Evolutionary conservation across 1,140 invertebrate species (phyloP).

Genomic region (Pseudoatta argentina): DNA sequence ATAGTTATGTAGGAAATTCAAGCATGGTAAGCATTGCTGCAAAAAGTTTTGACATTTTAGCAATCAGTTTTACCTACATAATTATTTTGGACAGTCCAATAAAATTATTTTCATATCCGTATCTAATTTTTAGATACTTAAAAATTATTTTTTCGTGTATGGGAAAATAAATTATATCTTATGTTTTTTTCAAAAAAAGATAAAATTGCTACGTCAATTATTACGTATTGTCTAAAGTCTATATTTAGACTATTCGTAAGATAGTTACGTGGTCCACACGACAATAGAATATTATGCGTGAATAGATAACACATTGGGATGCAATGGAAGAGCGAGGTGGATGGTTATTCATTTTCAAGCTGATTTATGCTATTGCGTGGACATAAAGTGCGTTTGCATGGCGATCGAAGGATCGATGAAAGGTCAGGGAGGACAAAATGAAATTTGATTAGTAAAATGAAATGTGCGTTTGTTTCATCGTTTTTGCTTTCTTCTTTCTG

Average conservation of each 20-base stretch:
- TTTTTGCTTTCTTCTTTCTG: not conserved
- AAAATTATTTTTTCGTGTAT: too few relatives aligned
- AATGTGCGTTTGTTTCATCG: slow-evolving; percentile 37
- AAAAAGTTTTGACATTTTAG: too few relatives aligned
- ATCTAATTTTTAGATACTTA: too few relatives aligned
- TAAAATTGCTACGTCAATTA: not conserved
- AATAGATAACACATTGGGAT: slow-evolving; percentile 24
- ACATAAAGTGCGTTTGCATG: slow-evolving; percentile 78
- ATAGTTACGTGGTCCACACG: not conserved
- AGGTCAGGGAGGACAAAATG: slow-evolving; percentile 19
- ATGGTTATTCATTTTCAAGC: slow-evolving; percentile 69
- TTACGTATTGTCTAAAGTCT: not conserved
- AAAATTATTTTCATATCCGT: too few relatives aligned
- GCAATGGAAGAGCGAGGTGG: slow-evolving; percentile 52
- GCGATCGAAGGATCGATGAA: slow-evolving; percentile 66
- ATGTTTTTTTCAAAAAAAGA: not conserved
- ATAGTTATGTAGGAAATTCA: too few relatives aligned
- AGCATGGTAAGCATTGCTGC: too few relatives aligned
- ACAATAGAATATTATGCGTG: slow-evolving; percentile 1
- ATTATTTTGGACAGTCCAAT: too few relatives aligned
- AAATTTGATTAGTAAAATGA: not conserved
- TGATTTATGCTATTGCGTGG: slow-evolving; percentile 78
- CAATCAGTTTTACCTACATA: too few relatives aligned
- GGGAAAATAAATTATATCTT: not conserved
- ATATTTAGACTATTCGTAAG: not conserved